These are phyloP conservation scores for Axis porcinus DNA, from an alignment of 2,113 vertebrate species.

Conservation along the genomic window DNA sequence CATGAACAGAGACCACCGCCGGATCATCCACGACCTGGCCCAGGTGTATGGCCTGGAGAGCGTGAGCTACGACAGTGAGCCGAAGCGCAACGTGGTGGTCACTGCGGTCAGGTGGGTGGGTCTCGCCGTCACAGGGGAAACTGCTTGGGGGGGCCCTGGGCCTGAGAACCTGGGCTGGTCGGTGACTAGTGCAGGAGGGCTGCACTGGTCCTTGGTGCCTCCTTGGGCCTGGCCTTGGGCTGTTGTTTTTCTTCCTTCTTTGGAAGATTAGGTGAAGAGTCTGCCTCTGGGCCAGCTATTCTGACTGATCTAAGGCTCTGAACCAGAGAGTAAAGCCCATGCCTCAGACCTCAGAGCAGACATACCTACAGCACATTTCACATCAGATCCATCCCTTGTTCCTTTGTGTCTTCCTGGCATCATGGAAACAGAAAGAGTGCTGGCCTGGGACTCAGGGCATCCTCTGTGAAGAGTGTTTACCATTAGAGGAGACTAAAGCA, in stretches of 20 bases:
- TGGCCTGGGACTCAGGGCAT: neutral
- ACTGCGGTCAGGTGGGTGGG: slow-evolving; percentile 90
- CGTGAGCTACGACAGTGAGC: slow-evolving; percentile 96
- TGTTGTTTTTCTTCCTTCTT: neutral
- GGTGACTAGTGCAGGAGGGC: neutral
- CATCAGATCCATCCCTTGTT: neutral
- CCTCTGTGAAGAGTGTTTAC: neutral
- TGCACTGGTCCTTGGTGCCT: neutral
- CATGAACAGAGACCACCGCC: slow-evolving; percentile 96
- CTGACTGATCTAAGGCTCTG: neutral
- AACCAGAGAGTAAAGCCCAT: neutral
- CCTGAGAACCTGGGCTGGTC: neutral
- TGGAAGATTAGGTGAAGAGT: neutral
- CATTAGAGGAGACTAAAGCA: neutral
- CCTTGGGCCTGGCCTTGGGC: neutral
- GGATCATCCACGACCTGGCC: slow-evolving; percentile 94
- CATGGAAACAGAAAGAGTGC: neutral
- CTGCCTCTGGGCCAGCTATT: neutral
- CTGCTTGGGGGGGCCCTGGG: neutral
- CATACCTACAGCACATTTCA: neutral
- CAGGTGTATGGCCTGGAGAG: slow-evolving; percentile 94
- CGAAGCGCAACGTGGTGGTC: slow-evolving; percentile 95
- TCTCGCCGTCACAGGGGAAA: neutral
- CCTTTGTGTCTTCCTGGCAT: neutral
- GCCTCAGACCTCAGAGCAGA: neutral